Conservation (phyloP, 2,113 vertebrate species). For the human region DNA sequence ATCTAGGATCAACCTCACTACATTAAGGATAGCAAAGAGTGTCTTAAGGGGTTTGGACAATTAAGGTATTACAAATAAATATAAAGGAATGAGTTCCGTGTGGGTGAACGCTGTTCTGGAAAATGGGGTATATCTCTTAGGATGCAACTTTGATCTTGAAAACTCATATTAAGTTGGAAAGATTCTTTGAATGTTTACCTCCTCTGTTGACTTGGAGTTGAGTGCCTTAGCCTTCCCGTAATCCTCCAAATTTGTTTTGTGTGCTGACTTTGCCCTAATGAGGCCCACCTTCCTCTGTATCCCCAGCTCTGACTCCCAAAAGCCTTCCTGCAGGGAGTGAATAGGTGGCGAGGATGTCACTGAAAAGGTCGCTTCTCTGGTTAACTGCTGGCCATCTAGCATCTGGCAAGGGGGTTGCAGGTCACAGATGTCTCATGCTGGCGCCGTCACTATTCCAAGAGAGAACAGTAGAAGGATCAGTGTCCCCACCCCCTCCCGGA, state of each 20-base stretch:
- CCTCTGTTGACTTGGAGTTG: background rate
- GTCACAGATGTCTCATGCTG: slow-evolving; percentile 71
- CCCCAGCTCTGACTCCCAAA: background rate
- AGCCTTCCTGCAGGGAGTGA: background rate
- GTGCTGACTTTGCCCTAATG: background rate
- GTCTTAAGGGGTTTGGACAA: background rate
- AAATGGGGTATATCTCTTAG: background rate
- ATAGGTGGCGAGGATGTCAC: slow-evolving; percentile 22
- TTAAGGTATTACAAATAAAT: background rate
- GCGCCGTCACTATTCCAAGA: slow-evolving; percentile 62
- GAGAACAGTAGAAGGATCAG: slow-evolving; percentile 53
- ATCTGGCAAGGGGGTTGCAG: slow-evolving; percentile 69
- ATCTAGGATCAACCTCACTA: background rate
- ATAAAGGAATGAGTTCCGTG: background rate
- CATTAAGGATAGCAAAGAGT: background rate
- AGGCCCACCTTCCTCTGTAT: background rate
- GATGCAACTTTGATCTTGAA: background rate
- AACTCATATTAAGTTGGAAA: background rate
- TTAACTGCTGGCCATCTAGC: slow-evolving; percentile 64
- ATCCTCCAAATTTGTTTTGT: background rate
- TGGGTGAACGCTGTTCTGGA: background rate
- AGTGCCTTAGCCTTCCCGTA: background rate
- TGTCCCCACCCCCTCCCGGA: slow-evolving; percentile 38
- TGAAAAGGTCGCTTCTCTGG: slow-evolving; percentile 39
- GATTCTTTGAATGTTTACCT: background rate